A percentile compares a stretch with the other conserved stretches of the same genome.
These are phyloP conservation scores for Ashinkailepas kermadecensis DNA, from an alignment of 2,888 invertebrate genomes.

Conservation along the genomic window DNA sequence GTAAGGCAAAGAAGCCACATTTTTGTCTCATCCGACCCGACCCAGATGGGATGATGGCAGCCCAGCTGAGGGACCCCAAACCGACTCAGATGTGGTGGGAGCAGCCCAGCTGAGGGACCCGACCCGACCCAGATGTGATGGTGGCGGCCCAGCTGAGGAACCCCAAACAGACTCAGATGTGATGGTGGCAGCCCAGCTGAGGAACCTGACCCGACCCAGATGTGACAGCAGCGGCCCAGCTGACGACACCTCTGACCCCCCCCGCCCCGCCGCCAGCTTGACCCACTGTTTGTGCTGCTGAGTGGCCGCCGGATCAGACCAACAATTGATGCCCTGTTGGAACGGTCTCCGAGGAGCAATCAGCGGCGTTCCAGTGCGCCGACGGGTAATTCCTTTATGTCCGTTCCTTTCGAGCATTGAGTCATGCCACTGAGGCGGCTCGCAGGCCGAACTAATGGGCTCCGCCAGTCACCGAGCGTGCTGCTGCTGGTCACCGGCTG, in stretches of 20 bases:
- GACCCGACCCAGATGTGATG: too few relatives aligned
- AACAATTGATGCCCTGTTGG: neutral
- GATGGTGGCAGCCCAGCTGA: neutral
- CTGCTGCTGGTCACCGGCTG: too few relatives aligned
- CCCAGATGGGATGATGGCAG: too few relatives aligned
- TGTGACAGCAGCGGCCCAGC: neutral
- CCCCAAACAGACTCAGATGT: too few relatives aligned
- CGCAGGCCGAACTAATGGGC: neutral
- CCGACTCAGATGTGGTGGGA: neutral
- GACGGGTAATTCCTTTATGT: conserved; percentile 1
- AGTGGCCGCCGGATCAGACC: neutral
- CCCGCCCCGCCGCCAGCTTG: neutral
- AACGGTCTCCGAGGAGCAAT: neutral
- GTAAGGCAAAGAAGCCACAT: too few relatives aligned
- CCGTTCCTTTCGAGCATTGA: conserved; percentile 15
- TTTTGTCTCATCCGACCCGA: too few relatives aligned
- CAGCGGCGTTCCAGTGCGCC: neutral
- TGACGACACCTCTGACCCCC: neutral
- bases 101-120: neutral
- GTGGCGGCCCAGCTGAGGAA: too few relatives aligned
- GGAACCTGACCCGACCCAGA: neutral
- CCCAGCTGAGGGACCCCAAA: too few relatives aligned
- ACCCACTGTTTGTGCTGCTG: neutral
- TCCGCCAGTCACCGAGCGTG: too few relatives aligned
- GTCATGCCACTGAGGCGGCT: neutral